Percentiles rank a stretch among this genome's conserved stretches.
These are phyloP conservation scores for Laterallus jamaicensis DNA, from an alignment of 2,113 vertebrate genomes.

Conservation along the genomic window DNA sequence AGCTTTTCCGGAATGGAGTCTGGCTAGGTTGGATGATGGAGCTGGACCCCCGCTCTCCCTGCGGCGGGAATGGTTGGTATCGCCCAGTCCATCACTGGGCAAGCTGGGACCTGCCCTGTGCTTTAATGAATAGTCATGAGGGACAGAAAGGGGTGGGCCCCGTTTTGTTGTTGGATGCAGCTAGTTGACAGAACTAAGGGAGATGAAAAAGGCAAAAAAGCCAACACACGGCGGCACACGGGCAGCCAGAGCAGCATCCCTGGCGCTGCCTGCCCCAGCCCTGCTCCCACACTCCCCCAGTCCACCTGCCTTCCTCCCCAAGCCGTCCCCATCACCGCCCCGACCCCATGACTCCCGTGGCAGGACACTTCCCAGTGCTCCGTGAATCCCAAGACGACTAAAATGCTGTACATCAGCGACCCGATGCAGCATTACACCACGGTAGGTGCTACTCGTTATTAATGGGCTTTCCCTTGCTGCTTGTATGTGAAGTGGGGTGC, in stretches of 20 bases:
- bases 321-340: background rate
- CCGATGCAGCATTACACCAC: conserved; percentile 79
- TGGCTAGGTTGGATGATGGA: background rate
- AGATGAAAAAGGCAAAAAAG: conserved; percentile 72
- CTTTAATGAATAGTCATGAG: conserved; percentile 92
- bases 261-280: conserved; percentile 4
- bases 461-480: background rate
- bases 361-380: conserved; percentile 41
- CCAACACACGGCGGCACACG: conserved; percentile 54
- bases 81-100: conserved; percentile 82
- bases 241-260: conserved; percentile 38
- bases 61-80: conserved; percentile 73
- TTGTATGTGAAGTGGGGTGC: accelerated
- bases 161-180: conserved; percentile 93
- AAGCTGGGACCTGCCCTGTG: conserved; percentile 87
- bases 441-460: conserved; percentile 79
- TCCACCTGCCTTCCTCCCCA: background rate
- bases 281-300: background rate
- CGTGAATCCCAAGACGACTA: conserved; percentile 61
- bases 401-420: conserved; percentile 88
- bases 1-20: background rate
- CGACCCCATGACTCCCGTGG: conserved; percentile 76
- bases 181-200: conserved; percentile 82
- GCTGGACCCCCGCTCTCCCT: conserved; percentile 42
- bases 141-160: conserved; percentile 79